These are phyloP conservation scores for cattle (Bos taurus) DNA, from an alignment of 2,113 vertebrate species.

Conservation along the genomic window ARS-UCD2.0 NC_037336.1:96431501-96432000, in stretches of 20 bases:
- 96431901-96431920: background rate
- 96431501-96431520: background rate
- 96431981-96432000: background rate
- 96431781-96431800: background rate
- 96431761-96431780: background rate
- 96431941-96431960: background rate
- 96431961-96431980: background rate
- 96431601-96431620: background rate
- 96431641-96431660: background rate
- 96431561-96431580: background rate
- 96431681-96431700: too few relatives aligned
- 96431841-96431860: accelerated
- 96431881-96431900: background rate
- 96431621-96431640: background rate
- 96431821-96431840: accelerated
- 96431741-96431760: too few relatives aligned
- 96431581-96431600: background rate
- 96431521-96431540: background rate
- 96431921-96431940: background rate
- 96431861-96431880: background rate
- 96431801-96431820: accelerated
- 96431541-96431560: background rate
- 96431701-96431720: background rate
- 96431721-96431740: background rate
- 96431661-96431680: too few relatives aligned